Evolutionary conservation across 2,797 vertebrate genomes (phyloP).

Genomic region (Trematomus bernacchii): DNA sequence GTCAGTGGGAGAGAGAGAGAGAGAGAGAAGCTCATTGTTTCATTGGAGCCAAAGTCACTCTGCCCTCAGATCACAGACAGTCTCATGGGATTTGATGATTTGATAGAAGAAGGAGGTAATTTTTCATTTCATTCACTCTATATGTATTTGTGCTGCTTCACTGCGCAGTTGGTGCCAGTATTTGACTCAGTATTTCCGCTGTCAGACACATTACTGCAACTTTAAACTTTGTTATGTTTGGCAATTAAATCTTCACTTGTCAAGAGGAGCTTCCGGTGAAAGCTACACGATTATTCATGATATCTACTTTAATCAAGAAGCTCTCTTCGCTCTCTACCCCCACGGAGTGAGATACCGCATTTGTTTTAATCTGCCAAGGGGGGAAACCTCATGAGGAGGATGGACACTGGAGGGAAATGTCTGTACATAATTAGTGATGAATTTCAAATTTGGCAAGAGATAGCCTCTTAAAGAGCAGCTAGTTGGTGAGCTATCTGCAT

Average conservation of each 20-base stretch:
- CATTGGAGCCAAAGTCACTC: slow-evolving; percentile 63
- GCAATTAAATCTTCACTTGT: slow-evolving; percentile 41
- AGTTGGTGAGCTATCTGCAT: background rate
- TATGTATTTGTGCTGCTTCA: slow-evolving; percentile 61
- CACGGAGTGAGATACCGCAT: slow-evolving; percentile 2
- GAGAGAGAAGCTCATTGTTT: slow-evolving; percentile 73
- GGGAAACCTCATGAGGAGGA: slow-evolving; percentile 22
- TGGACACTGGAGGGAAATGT: slow-evolving; percentile 35
- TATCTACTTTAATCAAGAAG: slow-evolving; percentile 34
- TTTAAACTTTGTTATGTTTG: slow-evolving; percentile 25
- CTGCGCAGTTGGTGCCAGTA: slow-evolving; percentile 35
- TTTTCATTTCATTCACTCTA: slow-evolving; percentile 77
- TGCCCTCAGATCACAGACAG: slow-evolving; percentile 72
- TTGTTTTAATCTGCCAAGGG: slow-evolving; percentile 32
- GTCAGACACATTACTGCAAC: slow-evolving; percentile 38
- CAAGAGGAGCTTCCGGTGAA: slow-evolving; percentile 10
- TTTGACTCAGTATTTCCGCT: slow-evolving; percentile 35
- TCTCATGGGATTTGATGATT: slow-evolving; percentile 75
- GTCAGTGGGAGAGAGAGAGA: slow-evolving; percentile 70
- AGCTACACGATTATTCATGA: slow-evolving; percentile 4
- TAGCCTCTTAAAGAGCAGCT: background rate
- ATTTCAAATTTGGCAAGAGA: slow-evolving; percentile 11
- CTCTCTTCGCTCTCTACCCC: background rate
- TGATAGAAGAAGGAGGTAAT: slow-evolving; percentile 76
- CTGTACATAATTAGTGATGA: slow-evolving; percentile 24